Evolutionary conservation across 2,888 invertebrate genomes (phyloP), one percentile per base, ranked within the genome.

Genomic region (Schizotus pectinicornis): DNA sequence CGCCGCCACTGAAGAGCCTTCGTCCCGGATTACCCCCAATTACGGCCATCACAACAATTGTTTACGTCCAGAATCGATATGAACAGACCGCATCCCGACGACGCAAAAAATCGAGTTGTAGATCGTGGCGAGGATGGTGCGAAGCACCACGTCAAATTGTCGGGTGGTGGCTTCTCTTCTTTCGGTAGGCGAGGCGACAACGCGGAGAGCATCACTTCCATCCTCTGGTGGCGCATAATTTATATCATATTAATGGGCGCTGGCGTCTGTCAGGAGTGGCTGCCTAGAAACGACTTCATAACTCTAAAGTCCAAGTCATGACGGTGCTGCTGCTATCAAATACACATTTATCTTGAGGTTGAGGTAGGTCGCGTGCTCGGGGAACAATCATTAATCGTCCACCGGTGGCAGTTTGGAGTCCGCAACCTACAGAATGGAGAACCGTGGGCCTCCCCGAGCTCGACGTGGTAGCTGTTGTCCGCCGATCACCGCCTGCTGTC

Each of bases 301-400:
- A 69, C 62, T 67, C 63, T n/a, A 64, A 71, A 70, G 66, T 70
- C 67, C 69, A 67, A 69, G 69, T 69, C 69, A 70, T 68, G 67
- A 66, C 48, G 50, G 34, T 45, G 57, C 51, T 64, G 60, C 68
- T 59, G 63, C 70, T 69, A 71, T 71, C 71, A 71, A 71, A 71
- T 70, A 67, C 63, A 62, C 71, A 71, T 71, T 71, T 70, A 71
- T 71, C 70, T 71, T 68, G 56, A 64, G 63, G 63, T 71, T 71
- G 71, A 69, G 71, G 71, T 69, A 71, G 71, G 71, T 71, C 71
- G 71, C 70, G 71, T 70, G 70, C 67, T 62, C 52, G 61, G 66
- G 64, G 65, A 69, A 71, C 67, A 65, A 68, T 69, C 69, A 71
- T 71, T 70, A 71, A 71, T 71, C 67, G 68, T 65, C 51, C 48